Percentiles rank a stretch among this genome's conserved stretches.
These are phyloP conservation scores for Cryptus armator DNA, from an alignment of 2,888 invertebrate species.

Conservation along the genomic window DNA sequence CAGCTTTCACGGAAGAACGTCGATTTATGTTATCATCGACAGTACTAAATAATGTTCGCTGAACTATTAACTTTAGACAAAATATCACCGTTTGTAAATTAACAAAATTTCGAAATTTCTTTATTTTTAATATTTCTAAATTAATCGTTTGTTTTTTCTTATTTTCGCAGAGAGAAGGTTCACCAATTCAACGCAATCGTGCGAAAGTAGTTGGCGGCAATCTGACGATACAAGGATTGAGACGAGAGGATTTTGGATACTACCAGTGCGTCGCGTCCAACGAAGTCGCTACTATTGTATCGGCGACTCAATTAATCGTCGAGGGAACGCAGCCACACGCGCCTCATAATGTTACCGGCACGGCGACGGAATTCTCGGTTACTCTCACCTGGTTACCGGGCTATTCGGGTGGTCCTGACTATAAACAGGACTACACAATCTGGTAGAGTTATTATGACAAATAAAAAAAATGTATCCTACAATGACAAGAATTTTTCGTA, in stretches of 20 bases:
- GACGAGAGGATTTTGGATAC: conserved; percentile 96
- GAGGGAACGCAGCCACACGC: conserved; percentile 99
- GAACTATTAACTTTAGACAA: no score
- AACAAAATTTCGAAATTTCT: no score
- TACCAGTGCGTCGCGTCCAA: conserved; percentile 98
- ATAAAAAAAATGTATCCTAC: not conserved
- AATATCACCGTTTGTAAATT: no score
- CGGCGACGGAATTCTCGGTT: conserved; percentile 95
- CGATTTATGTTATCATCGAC: no score
- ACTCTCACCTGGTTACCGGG: conserved; percentile 97
- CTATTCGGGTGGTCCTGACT: conserved; percentile 97
- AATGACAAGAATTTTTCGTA: not conserved
- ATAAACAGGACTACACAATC: conserved; percentile 97
- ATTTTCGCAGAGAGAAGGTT: conserved; percentile 84
- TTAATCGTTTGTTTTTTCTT: not conserved
- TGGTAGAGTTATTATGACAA: conserved; percentile 87
- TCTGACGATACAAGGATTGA: conserved; percentile 95
- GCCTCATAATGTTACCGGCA: conserved; percentile 97
- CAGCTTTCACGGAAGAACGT: no score
- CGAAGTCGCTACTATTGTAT: conserved; percentile 97
- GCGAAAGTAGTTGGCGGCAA: conserved; percentile 94
- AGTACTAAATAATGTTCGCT: no score
- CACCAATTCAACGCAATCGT: conserved; percentile 92
- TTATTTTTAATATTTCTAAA: not conserved
- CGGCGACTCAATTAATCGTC: conserved; percentile 95